phyloP scores from a whole-genome alignment of 2,113 vertebrate genomes.

The Etheostoma cragini region DNA sequence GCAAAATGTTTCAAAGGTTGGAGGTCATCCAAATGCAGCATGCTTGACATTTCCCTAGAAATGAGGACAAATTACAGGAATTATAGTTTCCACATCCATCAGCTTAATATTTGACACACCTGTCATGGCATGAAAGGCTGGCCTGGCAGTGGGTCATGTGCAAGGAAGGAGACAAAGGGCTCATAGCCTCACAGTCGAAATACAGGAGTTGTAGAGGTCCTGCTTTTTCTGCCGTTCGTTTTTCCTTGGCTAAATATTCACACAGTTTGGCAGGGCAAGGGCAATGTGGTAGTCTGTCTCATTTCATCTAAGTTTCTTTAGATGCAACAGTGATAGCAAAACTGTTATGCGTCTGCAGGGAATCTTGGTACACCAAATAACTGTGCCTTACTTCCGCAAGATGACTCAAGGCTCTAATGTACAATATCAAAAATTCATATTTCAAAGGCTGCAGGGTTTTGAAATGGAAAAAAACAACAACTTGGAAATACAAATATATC shows the following conservation, averaged over 20 bases:
- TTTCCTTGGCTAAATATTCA: neutral
- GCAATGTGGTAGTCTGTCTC: slow-evolving; percentile 7
- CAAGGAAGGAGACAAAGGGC: neutral
- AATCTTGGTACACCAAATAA: slow-evolving; percentile 26
- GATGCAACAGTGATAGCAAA: slow-evolving; percentile 12
- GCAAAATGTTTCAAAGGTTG: neutral
- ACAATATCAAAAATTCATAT: slow-evolving; percentile 33
- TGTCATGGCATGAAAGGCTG: neutral
- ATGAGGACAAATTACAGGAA: neutral
- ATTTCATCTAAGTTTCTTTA: slow-evolving; percentile 21
- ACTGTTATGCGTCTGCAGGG: slow-evolving; percentile 26
- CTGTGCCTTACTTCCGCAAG: slow-evolving; percentile 35
- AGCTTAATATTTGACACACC: neutral
- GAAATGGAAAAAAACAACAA: neutral
- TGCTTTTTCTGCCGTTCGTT: neutral
- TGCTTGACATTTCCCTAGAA: too few species aligned
- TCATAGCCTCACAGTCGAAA: neutral
- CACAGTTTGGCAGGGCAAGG: neutral
- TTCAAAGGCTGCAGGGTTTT: slow-evolving; percentile 29
- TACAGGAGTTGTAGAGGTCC: neutral
- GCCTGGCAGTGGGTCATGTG: neutral
- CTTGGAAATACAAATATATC: neutral
- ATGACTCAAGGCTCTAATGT: slow-evolving; percentile 27
- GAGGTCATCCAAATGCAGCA: too few species aligned
- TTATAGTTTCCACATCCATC: neutral